phyloP scores from a whole-genome alignment of 2,113 vertebrate species.

The Chlorodrepanis virens region DNA sequence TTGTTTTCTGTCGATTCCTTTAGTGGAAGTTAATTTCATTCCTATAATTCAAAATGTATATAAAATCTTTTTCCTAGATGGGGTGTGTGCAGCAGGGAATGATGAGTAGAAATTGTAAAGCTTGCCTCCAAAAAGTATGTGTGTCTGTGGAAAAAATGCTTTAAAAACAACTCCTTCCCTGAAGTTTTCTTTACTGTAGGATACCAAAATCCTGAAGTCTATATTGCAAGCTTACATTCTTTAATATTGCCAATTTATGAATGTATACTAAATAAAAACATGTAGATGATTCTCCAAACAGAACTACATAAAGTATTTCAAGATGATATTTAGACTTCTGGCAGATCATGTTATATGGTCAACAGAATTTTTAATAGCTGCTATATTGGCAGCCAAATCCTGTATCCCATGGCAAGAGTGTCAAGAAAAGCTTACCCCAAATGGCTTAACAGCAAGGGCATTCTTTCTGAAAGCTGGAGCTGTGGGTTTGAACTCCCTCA shows the following conservation, averaged over 20 bases:
- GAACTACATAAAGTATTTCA: neutral
- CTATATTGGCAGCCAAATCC: neutral
- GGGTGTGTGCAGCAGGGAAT: neutral
- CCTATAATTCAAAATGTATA: neutral
- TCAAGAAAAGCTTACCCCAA: neutral
- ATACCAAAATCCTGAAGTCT: neutral
- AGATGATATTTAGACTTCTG: neutral
- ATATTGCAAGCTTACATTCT: neutral
- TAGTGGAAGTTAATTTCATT: neutral
- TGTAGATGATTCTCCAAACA: neutral
- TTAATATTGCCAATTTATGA: neutral
- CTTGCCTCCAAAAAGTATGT: neutral
- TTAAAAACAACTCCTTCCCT: neutral
- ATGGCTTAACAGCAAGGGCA: neutral
- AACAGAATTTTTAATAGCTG: neutral
- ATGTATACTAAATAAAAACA: neutral
- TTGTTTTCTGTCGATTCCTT: neutral
- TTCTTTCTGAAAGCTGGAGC: neutral
- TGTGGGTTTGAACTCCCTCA: neutral
- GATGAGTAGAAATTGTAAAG: neutral
- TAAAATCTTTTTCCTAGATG: neutral
- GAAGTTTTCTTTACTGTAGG: neutral
- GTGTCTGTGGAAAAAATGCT: neutral
- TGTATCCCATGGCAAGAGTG: neutral
- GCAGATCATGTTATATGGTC: neutral